A percentile compares a stretch with the other conserved stretches of the same genome.
phyloP scores from a whole-genome alignment of 2,797 vertebrate genomes.

The Numenius phaeopus region DNA sequence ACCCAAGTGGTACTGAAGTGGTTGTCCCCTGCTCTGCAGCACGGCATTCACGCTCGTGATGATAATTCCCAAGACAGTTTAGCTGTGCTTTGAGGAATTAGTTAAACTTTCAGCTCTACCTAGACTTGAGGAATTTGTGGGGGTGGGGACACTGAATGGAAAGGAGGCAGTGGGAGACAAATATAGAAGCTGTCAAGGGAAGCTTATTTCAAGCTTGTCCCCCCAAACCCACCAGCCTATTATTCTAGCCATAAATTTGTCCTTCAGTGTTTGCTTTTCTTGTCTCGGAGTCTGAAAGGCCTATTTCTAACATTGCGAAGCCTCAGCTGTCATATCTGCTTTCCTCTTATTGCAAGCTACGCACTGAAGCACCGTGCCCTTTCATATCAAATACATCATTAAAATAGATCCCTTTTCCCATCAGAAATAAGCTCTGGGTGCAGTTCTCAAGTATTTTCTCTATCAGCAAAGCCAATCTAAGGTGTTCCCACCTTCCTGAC shows the following conservation, averaged over 20 bases:
- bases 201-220: constrained; percentile 46
- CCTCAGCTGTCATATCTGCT: constrained; percentile 67
- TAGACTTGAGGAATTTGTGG: constrained; percentile 5
- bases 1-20: not conserved
- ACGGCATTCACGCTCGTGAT: fast-evolving
- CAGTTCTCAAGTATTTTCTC: constrained; percentile 13
- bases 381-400: constrained; percentile 66
- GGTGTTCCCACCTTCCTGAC: not conserved
- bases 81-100: constrained; percentile 14
- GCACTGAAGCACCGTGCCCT: constrained; percentile 26
- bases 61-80: not conserved
- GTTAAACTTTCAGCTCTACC: constrained; percentile 19
- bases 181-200: constrained; percentile 58
- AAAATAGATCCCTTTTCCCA: constrained; percentile 14
- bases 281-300: constrained; percentile 12
- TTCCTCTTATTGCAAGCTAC: constrained; percentile 29
- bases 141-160: not conserved
- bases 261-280: constrained; percentile 64
- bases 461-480: not conserved
- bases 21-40: not conserved
- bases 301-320: constrained; percentile 29
- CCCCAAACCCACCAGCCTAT: constrained; percentile 55
- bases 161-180: constrained; percentile 32
- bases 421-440: not conserved
- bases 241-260: constrained; percentile 57